phyloP scores from a whole-genome alignment of 2,797 vertebrate species.

The Lutjanus campechanus region DNA sequence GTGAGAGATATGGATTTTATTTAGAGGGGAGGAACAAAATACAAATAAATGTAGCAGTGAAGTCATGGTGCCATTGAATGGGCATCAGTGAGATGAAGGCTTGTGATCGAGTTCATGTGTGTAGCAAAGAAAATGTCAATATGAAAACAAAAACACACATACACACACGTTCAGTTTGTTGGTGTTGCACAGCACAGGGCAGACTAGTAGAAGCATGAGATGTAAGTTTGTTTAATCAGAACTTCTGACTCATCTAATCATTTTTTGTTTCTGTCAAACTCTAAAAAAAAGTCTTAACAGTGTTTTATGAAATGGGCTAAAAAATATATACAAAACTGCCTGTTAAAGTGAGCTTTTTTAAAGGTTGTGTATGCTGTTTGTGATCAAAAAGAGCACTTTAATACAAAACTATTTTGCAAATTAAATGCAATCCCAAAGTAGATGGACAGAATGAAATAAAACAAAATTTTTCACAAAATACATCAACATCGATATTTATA shows the following conservation, averaged over 20 bases:
- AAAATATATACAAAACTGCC: neutral
- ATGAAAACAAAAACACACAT: constrained; percentile 12
- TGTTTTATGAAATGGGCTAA: neutral
- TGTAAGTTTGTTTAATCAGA: constrained; percentile 31
- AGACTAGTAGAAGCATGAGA: neutral
- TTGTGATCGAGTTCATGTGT: constrained; percentile 27
- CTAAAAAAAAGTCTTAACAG: neutral
- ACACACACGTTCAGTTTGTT: constrained; percentile 22
- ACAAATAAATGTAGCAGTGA: constrained; percentile 48
- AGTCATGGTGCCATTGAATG: constrained; percentile 33
- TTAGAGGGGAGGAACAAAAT: constrained; percentile 40
- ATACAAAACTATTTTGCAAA: neutral
- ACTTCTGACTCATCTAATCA: constrained; percentile 11
- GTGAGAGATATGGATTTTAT: constrained; percentile 62
- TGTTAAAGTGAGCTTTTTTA: neutral
- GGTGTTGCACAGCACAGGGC: neutral
- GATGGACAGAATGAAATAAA: no score
- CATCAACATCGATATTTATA: no score
- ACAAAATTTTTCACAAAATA: no score
- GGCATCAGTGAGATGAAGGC: constrained; percentile 7
- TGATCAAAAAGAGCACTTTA: constrained; percentile 1
- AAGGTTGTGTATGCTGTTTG: neutral
- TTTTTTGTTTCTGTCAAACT: constrained; percentile 14
- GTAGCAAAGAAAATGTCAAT: constrained; percentile 39
- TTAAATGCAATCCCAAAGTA: neutral